Evolutionary conservation across 1,140 invertebrate species (phyloP).

Genomic region (Bicyclus anynana): DNA sequence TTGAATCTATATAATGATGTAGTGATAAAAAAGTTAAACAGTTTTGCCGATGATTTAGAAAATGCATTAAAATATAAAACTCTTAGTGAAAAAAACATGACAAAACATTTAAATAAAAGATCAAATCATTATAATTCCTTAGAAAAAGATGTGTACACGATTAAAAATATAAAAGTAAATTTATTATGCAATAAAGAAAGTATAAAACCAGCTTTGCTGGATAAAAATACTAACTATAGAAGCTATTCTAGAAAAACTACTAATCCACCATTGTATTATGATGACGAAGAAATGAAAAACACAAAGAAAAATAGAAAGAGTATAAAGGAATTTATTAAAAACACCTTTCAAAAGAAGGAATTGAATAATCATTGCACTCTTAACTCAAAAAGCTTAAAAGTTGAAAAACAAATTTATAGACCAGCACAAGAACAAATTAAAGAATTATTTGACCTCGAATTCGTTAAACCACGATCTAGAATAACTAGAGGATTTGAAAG

Average conservation of each 20-base stretch:
- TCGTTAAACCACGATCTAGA: conserved; percentile 12
- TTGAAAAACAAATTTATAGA: not conserved
- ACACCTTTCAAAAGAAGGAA: conserved; percentile 12
- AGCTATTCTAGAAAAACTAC: not conserved
- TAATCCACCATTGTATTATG: conserved; percentile 11
- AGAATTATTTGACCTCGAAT: conserved; percentile 27
- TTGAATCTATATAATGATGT: conserved; percentile 6
- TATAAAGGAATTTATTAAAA: conserved; percentile 30
- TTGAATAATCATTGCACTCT: not conserved
- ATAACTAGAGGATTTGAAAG: not conserved
- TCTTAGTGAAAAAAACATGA: conserved; percentile 28
- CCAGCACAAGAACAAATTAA: conserved; percentile 10
- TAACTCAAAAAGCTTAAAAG: too few relatives aligned
- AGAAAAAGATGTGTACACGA: conserved; percentile 37
- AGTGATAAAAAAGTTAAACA: conserved; percentile 29
- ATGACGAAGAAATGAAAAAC: conserved; percentile 9
- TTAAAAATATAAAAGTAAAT: conserved; percentile 56
- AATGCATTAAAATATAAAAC: conserved; percentile 18
- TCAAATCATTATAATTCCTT: conserved; percentile 12
- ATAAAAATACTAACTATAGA: not conserved
- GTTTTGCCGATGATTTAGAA: conserved; percentile 34
- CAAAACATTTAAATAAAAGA: conserved; percentile 26
- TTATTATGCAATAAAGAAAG: conserved; percentile 43
- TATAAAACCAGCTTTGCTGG: conserved; percentile 2
- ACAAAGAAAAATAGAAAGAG: conserved; percentile 24